Evolutionary conservation across 2,888 invertebrate genomes (phyloP).

Genomic region (Tipula helvola): DNA sequence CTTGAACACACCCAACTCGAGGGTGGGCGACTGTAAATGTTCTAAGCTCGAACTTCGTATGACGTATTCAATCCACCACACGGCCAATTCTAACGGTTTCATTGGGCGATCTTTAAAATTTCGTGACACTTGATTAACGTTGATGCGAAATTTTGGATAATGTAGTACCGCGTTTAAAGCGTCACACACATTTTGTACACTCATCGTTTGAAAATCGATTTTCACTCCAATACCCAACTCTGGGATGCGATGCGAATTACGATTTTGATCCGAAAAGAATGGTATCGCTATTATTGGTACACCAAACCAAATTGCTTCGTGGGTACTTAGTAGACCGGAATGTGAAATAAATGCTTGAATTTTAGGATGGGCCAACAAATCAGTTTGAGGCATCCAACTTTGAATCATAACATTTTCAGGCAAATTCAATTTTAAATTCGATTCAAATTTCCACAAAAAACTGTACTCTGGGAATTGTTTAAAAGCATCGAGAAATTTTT

Average conservation of each 20-base stretch:
- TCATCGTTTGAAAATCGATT: conserved; percentile 4
- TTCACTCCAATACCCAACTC: neutral
- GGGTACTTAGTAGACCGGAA: conserved; percentile 26
- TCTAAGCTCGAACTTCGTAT: conserved; percentile 41
- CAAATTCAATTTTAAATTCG: conserved; percentile 20
- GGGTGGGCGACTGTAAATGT: conserved; percentile 35
- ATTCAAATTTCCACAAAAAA: conserved; percentile 32
- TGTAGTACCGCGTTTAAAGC: neutral
- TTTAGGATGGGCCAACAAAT: conserved; percentile 28
- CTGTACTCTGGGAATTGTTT: conserved; percentile 24
- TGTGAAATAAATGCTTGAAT: conserved; percentile 26
- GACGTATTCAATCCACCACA: conserved; percentile 52
- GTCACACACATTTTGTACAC: neutral
- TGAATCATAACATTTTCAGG: conserved; percentile 35
- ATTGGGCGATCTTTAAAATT: conserved; percentile 41
- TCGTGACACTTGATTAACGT: conserved; percentile 24
- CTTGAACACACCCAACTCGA: conserved; percentile 36
- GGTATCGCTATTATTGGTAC: conserved; percentile 28
- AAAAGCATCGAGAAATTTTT: conserved; percentile 23
- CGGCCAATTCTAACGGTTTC: conserved; percentile 42
- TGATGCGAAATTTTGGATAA: neutral
- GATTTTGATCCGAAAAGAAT: conserved; percentile 24
- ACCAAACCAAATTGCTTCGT: conserved; percentile 26
- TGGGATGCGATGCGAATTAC: neutral
- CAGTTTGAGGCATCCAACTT: conserved; percentile 41